Evolutionary conservation across 2,113 vertebrate genomes (phyloP), one percentile per base, ranked within the genome.

Genomic region (Neotoma lepida): DNA sequence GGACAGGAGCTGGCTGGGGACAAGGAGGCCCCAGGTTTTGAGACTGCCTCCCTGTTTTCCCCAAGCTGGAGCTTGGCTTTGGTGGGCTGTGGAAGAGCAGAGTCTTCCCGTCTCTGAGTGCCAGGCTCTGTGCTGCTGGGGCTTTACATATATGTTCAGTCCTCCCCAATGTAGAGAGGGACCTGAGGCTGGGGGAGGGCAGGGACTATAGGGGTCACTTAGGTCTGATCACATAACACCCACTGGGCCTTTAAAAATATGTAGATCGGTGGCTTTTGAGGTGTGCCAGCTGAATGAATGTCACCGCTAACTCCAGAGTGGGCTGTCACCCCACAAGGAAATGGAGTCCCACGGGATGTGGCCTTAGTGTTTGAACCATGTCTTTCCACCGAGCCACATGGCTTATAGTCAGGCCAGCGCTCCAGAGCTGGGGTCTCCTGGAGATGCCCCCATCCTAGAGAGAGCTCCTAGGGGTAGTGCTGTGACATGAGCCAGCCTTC

Each of bases 321-420:
- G 78, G 28, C 33, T 3, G 73, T n/a, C 70, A 15, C 30, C 61
- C 44, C 0, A 2, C 39, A 70, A 58, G 61, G 70, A 74, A 44
- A 6, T 1, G 63, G 70, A 10, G 24, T 2, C 86, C 39, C 9
- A 2, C 2, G 2, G 0, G 2, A 7, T 0, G 22, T 22, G 80
- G 71, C 44, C 30, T 89, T 7, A 4, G 61, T 13, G 78, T 33
- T 61, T 49, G 2, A 20, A 51, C 5, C 14, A 0, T 12, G 41
- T 51, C 35, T 41, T 54, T 9, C 88, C 35, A 3, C 1, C 2
- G 5, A 14, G n/a, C 63, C 10, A 4, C 15, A 15, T 51, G 6
- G 4, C 58, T 71, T 91, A 84, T 14, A 2, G 30, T 49, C 35
- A 61, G 44, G 15, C 73, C 26, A 39, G 46, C 46, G 22, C 2